These are phyloP conservation scores for Podarcis muralis DNA, from an alignment of 2,113 vertebrate genomes.

Conservation along the genomic window DNA sequence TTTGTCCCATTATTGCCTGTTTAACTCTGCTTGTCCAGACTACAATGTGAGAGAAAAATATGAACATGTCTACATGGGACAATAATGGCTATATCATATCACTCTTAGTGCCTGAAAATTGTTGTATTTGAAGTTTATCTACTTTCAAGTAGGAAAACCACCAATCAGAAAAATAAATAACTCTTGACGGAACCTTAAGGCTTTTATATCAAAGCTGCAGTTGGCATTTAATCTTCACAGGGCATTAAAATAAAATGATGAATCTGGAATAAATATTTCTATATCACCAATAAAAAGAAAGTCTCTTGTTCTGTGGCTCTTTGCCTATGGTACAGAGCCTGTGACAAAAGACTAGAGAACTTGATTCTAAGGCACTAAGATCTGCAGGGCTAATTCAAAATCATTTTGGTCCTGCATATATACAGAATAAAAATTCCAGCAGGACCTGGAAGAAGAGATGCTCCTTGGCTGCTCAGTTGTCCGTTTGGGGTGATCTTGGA, in stretches of 20 bases:
- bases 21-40: neutral
- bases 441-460: too few species aligned
- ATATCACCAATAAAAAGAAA: too few species aligned
- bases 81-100: neutral
- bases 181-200: neutral
- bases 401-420: too few species aligned
- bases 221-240: neutral
- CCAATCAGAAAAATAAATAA: neutral
- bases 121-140: neutral
- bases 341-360: too few species aligned
- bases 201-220: neutral
- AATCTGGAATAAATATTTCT: too few species aligned
- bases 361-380: too few species aligned
- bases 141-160: neutral
- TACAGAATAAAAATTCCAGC: too few species aligned
- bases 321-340: too few species aligned
- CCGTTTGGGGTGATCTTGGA: too few species aligned
- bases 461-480: too few species aligned
- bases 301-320: too few species aligned
- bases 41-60: neutral
- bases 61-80: neutral
- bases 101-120: neutral
- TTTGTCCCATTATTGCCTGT: neutral
- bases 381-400: too few species aligned
- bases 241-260: neutral